Evolutionary conservation across 2,797 vertebrate genomes (phyloP).

Genomic region (Chloroceryle amazona): DNA sequence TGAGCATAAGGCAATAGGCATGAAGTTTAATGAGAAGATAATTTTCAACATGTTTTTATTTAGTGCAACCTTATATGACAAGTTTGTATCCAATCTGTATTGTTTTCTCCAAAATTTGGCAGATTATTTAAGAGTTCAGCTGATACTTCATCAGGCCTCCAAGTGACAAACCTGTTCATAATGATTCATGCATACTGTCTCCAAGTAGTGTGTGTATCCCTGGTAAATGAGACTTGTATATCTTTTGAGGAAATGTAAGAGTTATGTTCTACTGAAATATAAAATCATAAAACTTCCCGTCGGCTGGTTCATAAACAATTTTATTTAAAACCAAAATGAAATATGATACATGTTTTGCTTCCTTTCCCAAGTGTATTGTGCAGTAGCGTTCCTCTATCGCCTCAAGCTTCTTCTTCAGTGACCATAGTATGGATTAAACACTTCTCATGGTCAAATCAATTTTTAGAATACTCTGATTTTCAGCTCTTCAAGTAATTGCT

Average conservation of each 20-base stretch:
- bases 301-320: not conserved
- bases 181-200: not conserved
- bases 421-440: not conserved
- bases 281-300: not conserved
- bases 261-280: not conserved
- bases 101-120: not conserved
- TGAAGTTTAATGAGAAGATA: not conserved
- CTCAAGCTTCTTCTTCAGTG: not conserved
- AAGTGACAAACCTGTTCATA: not conserved
- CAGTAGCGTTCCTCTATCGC: not conserved
- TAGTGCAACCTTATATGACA: not conserved
- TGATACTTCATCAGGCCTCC: not conserved
- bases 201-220: not conserved
- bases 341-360: not conserved
- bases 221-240: not conserved
- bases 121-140: not conserved
- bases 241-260: not conserved
- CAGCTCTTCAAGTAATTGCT: not conserved
- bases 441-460: not conserved
- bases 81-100: not conserved
- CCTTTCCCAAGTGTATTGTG: not conserved
- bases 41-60: not conserved
- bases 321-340: not conserved
- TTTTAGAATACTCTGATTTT: not conserved
- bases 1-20: not conserved